These are phyloP conservation scores for Tenodera sinensis DNA, from an alignment of 2,888 invertebrate genomes.

Conservation along the genomic window DNA sequence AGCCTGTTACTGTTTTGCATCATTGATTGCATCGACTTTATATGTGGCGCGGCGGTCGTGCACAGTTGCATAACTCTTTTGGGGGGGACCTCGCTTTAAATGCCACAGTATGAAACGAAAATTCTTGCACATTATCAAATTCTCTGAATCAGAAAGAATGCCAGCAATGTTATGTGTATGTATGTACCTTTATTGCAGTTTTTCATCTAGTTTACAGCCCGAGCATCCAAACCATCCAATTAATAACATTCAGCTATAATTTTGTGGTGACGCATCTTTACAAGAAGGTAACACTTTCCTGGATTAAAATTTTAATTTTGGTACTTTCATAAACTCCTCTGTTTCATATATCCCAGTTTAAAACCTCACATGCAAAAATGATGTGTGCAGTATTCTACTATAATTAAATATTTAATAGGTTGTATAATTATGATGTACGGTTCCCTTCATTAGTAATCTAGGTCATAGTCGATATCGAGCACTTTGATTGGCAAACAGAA, in stretches of 20 bases:
- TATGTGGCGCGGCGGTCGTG: neutral
- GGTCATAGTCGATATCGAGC: too few species aligned
- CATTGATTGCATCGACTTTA: conserved; percentile 17
- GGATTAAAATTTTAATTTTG: neutral
- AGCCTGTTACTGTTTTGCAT: conserved; percentile 7
- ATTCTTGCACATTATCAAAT: neutral
- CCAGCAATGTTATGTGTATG: neutral
- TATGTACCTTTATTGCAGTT: neutral
- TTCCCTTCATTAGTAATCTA: too few species aligned
- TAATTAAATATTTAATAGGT: too few species aligned
- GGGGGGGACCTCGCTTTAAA: neutral
- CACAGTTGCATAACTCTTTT: conserved; percentile 2
- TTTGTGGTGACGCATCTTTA: neutral
- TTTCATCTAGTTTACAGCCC: neutral
- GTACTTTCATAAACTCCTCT: neutral
- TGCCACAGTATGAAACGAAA: neutral
- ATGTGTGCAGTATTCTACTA: too few species aligned
- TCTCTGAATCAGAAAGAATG: neutral
- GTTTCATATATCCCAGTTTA: neutral
- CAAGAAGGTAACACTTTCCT: neutral
- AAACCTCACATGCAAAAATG: too few species aligned
- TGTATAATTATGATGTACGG: too few species aligned
- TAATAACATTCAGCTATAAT: neutral
- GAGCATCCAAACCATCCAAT: neutral
- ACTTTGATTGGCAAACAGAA: too few species aligned